Conservation (phyloP, 2,797 vertebrate species). For the Clarias platycephalus region DNA sequence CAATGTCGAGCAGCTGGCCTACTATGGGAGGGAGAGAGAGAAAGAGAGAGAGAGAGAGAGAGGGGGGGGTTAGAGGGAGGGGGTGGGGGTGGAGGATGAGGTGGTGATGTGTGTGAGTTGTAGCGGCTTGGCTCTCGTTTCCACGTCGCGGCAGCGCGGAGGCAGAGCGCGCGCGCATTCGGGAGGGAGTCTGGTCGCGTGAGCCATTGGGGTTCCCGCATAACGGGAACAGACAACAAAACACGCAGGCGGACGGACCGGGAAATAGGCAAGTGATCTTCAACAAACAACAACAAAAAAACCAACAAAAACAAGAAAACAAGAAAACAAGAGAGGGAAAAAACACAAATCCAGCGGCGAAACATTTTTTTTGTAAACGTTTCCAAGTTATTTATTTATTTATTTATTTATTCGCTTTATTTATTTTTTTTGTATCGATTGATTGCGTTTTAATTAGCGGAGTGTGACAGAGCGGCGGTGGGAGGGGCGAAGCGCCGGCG, state of each 20-base stretch:
- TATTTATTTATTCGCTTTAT: slow-evolving; percentile 61
- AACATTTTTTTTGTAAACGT: slow-evolving; percentile 43
- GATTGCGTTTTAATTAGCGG: slow-evolving; percentile 84
- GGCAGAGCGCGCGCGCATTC: slow-evolving; percentile 79
- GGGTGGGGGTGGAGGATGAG: slow-evolving; percentile 53
- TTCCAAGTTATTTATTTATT: slow-evolving; percentile 51
- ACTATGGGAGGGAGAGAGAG: slow-evolving; percentile 45
- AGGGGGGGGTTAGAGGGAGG: slow-evolving; percentile 7
- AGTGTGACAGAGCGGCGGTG: slow-evolving; percentile 72
- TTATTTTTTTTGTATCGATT: slow-evolving; percentile 71
- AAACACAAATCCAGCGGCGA: slow-evolving; percentile 59
- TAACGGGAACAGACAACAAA: slow-evolving; percentile 67
- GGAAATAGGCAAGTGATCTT: slow-evolving; percentile 80
- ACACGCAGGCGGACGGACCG: slow-evolving; percentile 80
- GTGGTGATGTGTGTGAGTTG: slow-evolving; percentile 76
- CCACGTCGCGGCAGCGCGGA: slow-evolving; percentile 81
- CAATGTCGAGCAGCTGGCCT: slow-evolving; percentile 46
- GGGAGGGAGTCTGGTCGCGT: slow-evolving; percentile 79
- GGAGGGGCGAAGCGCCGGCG: slow-evolving; percentile 75
- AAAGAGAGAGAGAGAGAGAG: slow-evolving; percentile 44
- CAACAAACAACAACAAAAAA: slow-evolving; percentile 57
- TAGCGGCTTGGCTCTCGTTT: slow-evolving; percentile 76
- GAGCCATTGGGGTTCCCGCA: slow-evolving; percentile 78
- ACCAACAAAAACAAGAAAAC: slow-evolving; percentile 17
- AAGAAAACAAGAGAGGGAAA: not conserved